phyloP scores from a whole-genome alignment of 2,113 vertebrate genomes.

The Sialia sialis region DNA sequence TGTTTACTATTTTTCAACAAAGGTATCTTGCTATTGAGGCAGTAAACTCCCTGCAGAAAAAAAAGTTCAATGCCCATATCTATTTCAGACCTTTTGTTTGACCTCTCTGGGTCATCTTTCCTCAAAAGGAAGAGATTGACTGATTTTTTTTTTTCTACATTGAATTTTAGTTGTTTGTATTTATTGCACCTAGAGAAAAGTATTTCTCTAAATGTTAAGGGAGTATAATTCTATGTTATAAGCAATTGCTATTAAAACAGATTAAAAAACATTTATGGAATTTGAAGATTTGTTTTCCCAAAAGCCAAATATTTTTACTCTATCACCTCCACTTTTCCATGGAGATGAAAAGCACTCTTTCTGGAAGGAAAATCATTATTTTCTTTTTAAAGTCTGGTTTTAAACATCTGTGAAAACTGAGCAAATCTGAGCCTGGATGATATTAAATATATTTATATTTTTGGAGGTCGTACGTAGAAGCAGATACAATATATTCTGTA shows the following conservation, averaged over 20 bases:
- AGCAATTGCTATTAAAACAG: not conserved
- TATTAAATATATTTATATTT: not conserved
- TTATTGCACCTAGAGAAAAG: not conserved
- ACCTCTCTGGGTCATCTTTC: not conserved
- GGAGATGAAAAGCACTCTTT: not conserved
- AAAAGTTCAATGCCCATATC: not conserved
- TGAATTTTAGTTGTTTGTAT: not conserved
- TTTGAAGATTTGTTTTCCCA: not conserved
- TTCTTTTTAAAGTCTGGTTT: not conserved
- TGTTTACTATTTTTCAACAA: not conserved
- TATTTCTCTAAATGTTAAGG: not conserved
- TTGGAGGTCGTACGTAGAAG: not conserved
- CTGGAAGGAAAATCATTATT: not conserved
- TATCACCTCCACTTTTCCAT: not conserved
- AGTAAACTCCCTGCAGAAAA: not conserved
- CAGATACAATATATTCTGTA: not conserved
- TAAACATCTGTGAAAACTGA: not conserved
- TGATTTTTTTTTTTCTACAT: fast-evolving
- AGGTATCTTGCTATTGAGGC: not conserved
- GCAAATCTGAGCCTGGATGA: not conserved
- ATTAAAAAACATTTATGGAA: not conserved
- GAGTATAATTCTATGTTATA: not conserved
- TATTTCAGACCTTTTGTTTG: not conserved
- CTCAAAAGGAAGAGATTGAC: not conserved
- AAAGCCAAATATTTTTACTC: not conserved